These are phyloP conservation scores for Drosophila meridionalis DNA, from an alignment of 2,888 invertebrate species.

Conservation along the genomic window DNA sequence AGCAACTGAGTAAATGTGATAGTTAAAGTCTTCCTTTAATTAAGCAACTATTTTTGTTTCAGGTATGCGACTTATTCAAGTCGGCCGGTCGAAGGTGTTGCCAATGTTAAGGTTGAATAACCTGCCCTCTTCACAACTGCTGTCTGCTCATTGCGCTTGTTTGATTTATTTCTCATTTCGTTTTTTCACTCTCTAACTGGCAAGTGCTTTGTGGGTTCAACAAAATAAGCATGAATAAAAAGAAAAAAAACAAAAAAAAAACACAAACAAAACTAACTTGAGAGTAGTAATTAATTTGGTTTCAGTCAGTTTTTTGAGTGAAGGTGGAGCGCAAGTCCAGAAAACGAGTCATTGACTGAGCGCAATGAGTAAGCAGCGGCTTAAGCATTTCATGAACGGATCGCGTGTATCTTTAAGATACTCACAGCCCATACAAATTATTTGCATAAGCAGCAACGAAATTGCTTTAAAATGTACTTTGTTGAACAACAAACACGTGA, in stretches of 20 bases:
- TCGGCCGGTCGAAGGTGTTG: conserved; percentile 25
- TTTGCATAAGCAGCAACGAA: conserved; percentile 33
- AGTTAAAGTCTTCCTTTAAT: conserved; percentile 32
- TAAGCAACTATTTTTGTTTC: conserved; percentile 23
- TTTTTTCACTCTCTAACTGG: conserved; percentile 35
- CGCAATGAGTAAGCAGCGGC: conserved; percentile 36
- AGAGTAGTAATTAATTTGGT: conserved; percentile 60
- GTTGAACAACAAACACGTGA: conserved; percentile 12
- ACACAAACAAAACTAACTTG: conserved; percentile 18
- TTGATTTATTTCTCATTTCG: conserved; percentile 34
- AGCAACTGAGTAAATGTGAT: conserved; percentile 15
- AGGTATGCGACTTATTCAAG: conserved; percentile 23
- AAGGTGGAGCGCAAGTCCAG: conserved; percentile 36
- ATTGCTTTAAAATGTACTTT: conserved; percentile 11
- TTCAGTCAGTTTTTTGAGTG: conserved; percentile 34
- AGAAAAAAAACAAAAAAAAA: neutral
- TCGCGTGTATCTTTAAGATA: conserved; percentile 32
- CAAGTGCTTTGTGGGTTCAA: conserved; percentile 41
- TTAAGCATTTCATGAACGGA: conserved; percentile 14
- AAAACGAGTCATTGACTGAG: conserved; percentile 59
- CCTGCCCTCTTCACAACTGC: conserved; percentile 38
- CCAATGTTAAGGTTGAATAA: conserved; percentile 65
- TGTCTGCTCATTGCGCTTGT: conserved; percentile 12
- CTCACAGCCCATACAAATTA: conserved; percentile 5
- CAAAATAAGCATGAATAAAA: conserved; percentile 1